These are phyloP conservation scores for Cactoblastis cactorum DNA, from an alignment of 2,888 invertebrate species.

Conservation along the genomic window DNA sequence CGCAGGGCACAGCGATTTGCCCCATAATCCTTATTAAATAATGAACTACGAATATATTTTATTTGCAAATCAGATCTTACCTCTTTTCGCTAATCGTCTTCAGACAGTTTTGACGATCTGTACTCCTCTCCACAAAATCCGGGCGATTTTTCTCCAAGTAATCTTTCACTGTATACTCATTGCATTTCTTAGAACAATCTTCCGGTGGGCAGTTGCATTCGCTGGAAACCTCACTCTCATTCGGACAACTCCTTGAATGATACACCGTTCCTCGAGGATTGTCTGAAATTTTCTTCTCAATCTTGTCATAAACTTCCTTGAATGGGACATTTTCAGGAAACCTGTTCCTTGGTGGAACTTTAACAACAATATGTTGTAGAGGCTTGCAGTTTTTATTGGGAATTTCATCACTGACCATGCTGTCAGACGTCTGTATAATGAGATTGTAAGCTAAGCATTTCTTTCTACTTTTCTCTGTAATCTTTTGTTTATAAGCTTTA, in stretches of 20 bases:
- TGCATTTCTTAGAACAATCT: slow-evolving; percentile 41
- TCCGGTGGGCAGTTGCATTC: slow-evolving; percentile 31
- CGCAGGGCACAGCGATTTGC: no score
- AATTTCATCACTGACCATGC: slow-evolving; percentile 54
- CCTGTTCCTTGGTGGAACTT: slow-evolving; percentile 55
- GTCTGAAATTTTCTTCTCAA: slow-evolving; percentile 35
- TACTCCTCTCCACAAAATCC: slow-evolving; percentile 78
- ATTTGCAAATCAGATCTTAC: no score
- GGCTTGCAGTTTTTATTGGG: slow-evolving; percentile 34
- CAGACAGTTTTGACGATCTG: slow-evolving; percentile 56
- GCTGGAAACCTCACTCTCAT: slow-evolving; percentile 56
- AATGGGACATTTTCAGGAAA: slow-evolving; percentile 41
- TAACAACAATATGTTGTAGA: slow-evolving; percentile 60
- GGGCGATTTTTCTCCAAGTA: slow-evolving; percentile 85
- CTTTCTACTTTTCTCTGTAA: slow-evolving; percentile 48
- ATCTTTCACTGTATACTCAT: slow-evolving; percentile 80
- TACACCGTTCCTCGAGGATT: slow-evolving; percentile 30
- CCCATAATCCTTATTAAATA: no score
- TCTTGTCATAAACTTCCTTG: slow-evolving; percentile 47
- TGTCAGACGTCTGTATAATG: slow-evolving; percentile 69
- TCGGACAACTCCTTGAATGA: slow-evolving; percentile 52
- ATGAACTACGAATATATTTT: no score
- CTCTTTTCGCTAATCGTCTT: slow-evolving; percentile 56
- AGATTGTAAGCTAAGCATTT: slow-evolving; percentile 68
- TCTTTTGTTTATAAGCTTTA: slow-evolving; percentile 43